A percentile compares a stretch with the other conserved stretches of the same genome.
phyloP scores from a whole-genome alignment of 2,888 invertebrate genomes.

The Drymonia ruficornis region DNA sequence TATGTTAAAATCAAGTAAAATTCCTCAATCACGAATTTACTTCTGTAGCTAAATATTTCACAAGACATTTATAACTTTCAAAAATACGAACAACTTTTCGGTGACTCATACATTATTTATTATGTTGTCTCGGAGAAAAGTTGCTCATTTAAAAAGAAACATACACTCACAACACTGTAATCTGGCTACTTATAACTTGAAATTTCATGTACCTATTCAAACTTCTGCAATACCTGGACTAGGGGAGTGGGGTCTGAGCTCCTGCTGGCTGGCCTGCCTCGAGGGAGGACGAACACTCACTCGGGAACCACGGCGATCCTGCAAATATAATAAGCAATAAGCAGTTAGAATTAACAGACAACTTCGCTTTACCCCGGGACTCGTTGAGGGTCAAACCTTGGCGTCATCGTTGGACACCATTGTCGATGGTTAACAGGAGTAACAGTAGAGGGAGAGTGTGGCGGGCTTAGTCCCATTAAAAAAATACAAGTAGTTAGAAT shows the following conservation, averaged over 20 bases:
- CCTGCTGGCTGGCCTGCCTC: conserved; percentile 93
- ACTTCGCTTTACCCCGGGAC: too few relatives aligned
- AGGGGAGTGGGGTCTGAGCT: conserved; percentile 92
- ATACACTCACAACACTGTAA: conserved; percentile 1
- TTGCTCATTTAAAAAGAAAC: conserved; percentile 10
- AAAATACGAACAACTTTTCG: too few relatives aligned
- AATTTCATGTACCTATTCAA: conserved; percentile 14
- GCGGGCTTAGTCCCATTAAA: too few relatives aligned
- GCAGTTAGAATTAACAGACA: too few relatives aligned
- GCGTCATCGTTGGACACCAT: too few relatives aligned
- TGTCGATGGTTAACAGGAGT: too few relatives aligned
- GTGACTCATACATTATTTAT: too few relatives aligned
- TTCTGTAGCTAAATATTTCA: not conserved
- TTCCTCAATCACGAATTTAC: not conserved
- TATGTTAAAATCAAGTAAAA: not conserved
- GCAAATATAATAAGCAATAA: conserved; percentile 28
- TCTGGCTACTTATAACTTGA: conserved; percentile 4
- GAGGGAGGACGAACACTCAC: conserved; percentile 92
- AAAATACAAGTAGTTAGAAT: too few relatives aligned
- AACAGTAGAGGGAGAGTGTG: too few relatives aligned
- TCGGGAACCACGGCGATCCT: conserved; percentile 91
- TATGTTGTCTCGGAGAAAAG: conserved; percentile 2
- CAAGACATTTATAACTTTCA: not conserved
- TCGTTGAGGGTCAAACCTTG: too few relatives aligned
- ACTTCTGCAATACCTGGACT: conserved; percentile 84